phyloP scores from a whole-genome alignment of 2,797 vertebrate genomes.

The Nannoperca australis region DNA sequence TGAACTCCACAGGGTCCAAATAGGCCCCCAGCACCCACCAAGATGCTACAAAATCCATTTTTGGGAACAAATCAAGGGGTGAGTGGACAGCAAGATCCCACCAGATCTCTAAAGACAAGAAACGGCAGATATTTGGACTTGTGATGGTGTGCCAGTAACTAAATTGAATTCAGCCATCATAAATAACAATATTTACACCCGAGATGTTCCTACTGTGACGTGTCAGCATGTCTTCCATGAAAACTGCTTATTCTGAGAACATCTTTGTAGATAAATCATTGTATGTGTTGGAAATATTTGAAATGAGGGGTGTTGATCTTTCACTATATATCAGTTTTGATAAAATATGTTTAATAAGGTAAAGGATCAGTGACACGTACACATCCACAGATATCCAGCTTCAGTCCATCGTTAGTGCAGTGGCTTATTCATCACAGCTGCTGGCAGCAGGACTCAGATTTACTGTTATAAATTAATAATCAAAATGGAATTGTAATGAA shows the following conservation, averaged over 20 bases:
- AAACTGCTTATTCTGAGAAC: neutral
- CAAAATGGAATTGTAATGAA: conserved; percentile 3
- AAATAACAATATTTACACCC: neutral
- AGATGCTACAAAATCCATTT: conserved; percentile 1
- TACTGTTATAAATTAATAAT: conserved; percentile 39
- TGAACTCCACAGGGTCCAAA: neutral
- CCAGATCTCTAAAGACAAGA: neutral
- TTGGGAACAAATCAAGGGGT: neutral
- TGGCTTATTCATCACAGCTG: conserved; percentile 6
- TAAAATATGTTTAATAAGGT: neutral
- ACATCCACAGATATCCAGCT: neutral
- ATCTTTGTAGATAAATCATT: neutral
- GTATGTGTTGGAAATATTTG: neutral
- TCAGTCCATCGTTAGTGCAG: conserved; percentile 5
- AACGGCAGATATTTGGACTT: neutral
- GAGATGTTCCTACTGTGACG: neutral
- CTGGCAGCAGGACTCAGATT: neutral
- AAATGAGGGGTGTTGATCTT: no score
- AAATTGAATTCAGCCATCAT: neutral
- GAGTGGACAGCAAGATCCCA: neutral
- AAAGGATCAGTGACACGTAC: neutral
- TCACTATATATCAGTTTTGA: neutral
- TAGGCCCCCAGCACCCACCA: neutral
- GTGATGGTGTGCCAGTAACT: neutral
- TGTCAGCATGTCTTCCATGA: neutral